Evolutionary conservation across 1,140 invertebrate genomes (phyloP), one percentile per base, ranked within the genome.

Genomic region (Calephelis virginiensis): DNA sequence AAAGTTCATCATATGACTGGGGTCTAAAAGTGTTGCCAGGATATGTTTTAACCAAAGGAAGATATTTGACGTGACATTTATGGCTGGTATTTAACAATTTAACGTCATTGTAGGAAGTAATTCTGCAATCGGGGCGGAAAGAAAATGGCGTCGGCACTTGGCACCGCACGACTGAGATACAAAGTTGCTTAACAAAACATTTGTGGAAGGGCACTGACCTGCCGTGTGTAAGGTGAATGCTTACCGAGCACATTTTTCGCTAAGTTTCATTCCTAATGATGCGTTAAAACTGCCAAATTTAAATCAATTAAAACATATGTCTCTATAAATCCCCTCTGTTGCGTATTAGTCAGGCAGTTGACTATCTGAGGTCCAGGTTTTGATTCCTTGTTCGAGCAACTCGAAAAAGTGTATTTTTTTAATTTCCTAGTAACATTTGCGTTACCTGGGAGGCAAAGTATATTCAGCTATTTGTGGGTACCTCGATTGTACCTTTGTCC

Each of bases 91-190:
- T 43, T 8, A 8, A 7, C 37, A 28, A 56, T 56, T 59, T 59
- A 59, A 59, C 37, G 37, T 59, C 56, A 59, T n/a, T 59, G 56
- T 37, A 59, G 56, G 56, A 59, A 59, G 56, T 59, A 11, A 12
- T 59, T 59, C 37, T 59, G 56, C 56, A 59, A 59, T 59, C 56
- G 28, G 56, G 56, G 56, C 37, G 56, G 37, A 59, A 43, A 59
- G 56, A 59, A 59, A 59, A 59, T 59, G 53, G 28, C 53, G 53
- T 38, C 37, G 28, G 53, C 11, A 53, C 53, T 59, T 56, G 50
- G 17, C 28, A 56, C 17, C 50, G 50, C 50, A 56, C 50, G 50
- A 53, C 50, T 53, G 28, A 28, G 50, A 53, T 28, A 53, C 50
- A 53, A 53, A 28, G 28, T 53, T 53, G 53, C 53, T 10, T 56